Percentiles rank a stretch among this genome's conserved stretches.
These are phyloP conservation scores for Callyntrura sp. DNA, from an alignment of 2,888 invertebrate species.

Conservation along the genomic window DNA sequence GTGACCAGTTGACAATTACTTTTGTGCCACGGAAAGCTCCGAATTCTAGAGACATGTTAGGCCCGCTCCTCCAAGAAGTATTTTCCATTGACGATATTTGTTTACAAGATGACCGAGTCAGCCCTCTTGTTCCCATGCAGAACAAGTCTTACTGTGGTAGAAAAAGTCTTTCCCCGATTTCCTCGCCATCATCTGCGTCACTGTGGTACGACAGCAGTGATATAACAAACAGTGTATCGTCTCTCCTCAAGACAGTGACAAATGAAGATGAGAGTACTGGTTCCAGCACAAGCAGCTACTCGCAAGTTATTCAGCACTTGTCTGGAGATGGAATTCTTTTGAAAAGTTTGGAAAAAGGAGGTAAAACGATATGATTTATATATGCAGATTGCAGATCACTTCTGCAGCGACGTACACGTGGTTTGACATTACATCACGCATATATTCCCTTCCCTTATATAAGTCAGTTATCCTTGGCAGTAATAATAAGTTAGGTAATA, in stretches of 20 bases:
- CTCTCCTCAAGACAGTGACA: constrained; percentile 62
- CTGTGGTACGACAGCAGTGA: constrained; percentile 66
- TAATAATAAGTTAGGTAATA: neutral
- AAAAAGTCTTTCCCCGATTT: constrained; percentile 36
- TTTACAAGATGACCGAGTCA: constrained; percentile 38
- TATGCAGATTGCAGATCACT: neutral
- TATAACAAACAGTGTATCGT: constrained; percentile 55
- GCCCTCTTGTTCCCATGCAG: constrained; percentile 56
- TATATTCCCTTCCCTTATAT: neutral
- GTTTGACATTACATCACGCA: neutral
- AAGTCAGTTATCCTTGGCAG: too few species aligned
- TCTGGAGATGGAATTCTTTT: constrained; percentile 84
- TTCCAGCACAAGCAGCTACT: constrained; percentile 63
- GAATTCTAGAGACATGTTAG: constrained; percentile 45
- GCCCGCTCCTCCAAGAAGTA: constrained; percentile 69
- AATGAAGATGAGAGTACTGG: constrained; percentile 69
- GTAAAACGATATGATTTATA: constrained; percentile 78
- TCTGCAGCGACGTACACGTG: neutral
- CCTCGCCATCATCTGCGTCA: constrained; percentile 26
- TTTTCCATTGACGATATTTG: constrained; percentile 65
- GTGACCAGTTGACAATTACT: constrained; percentile 81
- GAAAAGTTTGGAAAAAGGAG: constrained; percentile 85
- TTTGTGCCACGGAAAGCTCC: constrained; percentile 71
- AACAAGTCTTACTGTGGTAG: constrained; percentile 58
- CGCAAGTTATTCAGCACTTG: constrained; percentile 79